A percentile compares a stretch with the other conserved stretches of the same genome.
Conservation (phyloP, 1,140 invertebrate species). For the Galleria mellonella region DNA sequence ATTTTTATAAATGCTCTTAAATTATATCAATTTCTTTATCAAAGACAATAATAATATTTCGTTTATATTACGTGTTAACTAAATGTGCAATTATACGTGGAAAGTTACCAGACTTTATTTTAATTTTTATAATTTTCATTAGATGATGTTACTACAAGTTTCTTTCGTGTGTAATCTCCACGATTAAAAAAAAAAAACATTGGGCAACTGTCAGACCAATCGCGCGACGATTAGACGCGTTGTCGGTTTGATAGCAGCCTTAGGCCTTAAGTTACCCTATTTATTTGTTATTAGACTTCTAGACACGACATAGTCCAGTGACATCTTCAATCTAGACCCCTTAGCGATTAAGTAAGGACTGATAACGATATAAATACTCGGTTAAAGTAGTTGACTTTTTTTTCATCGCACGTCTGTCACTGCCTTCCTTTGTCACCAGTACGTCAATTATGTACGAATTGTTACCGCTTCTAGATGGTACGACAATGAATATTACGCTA, state of each 20-base stretch:
- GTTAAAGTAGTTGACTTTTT: slow-evolving; percentile 10
- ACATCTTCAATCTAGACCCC: slow-evolving; percentile 12
- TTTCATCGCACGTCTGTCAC: slow-evolving; percentile 25
- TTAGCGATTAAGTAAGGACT: slow-evolving; percentile 60
- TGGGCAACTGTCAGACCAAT: neutral
- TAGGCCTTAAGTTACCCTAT: slow-evolving; percentile 40
- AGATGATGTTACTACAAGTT: no score
- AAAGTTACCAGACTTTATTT: no score
- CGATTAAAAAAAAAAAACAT: neutral
- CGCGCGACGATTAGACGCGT: neutral
- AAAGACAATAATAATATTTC: no score
- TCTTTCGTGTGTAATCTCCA: slow-evolving; percentile 10
- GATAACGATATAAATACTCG: slow-evolving; percentile 47
- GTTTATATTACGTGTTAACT: no score
- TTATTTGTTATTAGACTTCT: slow-evolving; percentile 42
- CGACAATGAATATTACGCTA: slow-evolving; percentile 11
- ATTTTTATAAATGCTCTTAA: no score
- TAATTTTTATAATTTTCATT: no score
- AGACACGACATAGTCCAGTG: slow-evolving; percentile 16
- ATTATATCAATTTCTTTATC: no score
- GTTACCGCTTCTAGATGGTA: slow-evolving; percentile 12
- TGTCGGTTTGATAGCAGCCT: slow-evolving; percentile 10
- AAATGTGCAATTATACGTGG: no score
- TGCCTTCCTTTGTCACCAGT: slow-evolving; percentile 25
- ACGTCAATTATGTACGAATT: slow-evolving; percentile 20